Evolutionary conservation across 2,113 vertebrate species (phyloP).

Genomic region (Polypterus bichir): DNA sequence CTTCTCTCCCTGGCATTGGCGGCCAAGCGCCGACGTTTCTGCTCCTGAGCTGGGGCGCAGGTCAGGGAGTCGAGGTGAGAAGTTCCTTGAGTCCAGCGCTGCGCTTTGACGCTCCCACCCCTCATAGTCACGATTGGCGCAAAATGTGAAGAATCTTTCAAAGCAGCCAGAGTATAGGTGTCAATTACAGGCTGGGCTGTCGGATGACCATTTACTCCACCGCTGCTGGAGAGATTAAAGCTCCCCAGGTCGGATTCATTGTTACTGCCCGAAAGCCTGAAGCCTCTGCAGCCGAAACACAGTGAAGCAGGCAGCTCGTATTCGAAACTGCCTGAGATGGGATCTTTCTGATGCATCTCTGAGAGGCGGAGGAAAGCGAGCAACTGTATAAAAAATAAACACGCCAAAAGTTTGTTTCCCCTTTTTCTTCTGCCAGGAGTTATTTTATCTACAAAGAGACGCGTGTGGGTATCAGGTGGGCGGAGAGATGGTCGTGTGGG

Average conservation of each 20-base stretch:
- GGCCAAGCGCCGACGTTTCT: conserved; percentile 48
- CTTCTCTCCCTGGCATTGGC: conserved; percentile 64
- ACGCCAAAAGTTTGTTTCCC: no score
- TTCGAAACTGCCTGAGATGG: no score
- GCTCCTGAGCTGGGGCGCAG: conserved; percentile 25
- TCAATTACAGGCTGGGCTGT: no score
- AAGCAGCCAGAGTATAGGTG: no score
- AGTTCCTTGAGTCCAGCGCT: no score
- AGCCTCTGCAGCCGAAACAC: not conserved
- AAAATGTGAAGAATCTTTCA: no score
- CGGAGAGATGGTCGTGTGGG: conserved; percentile 52
- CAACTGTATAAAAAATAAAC: not conserved
- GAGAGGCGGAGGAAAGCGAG: not conserved
- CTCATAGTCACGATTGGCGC: no score
- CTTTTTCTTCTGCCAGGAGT: not conserved
- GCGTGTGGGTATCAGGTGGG: conserved; percentile 29
- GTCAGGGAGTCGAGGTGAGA: conserved; percentile 27
- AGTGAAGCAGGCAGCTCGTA: not conserved
- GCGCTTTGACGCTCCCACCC: no score
- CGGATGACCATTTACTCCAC: no score
- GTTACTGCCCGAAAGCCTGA: not conserved
- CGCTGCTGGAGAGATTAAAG: no score
- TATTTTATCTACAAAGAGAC: conserved; percentile 31
- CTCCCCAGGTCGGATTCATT: no score
- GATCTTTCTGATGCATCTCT: not conserved